Conservation (phyloP, 2,888 invertebrate species). For the Stenodera caucasica region DNA sequence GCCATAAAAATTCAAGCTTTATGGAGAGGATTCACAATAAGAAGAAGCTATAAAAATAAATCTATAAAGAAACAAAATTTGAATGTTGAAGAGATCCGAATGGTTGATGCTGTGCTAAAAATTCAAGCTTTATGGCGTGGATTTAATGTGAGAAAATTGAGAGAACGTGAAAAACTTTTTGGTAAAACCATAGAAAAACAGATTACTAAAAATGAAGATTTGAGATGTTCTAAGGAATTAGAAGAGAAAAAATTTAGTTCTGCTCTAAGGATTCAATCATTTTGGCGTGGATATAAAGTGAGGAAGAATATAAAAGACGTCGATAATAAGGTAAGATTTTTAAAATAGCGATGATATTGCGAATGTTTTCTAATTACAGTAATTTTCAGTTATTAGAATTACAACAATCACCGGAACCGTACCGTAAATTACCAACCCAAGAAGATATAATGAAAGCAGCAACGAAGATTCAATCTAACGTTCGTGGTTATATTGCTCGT, state of each 20-base stretch:
- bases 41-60: constrained; percentile 11
- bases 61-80: not conserved
- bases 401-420: constrained; percentile 13
- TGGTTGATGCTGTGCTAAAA: constrained; percentile 22
- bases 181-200: constrained; percentile 16
- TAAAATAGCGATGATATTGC: not conserved
- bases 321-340: constrained; percentile 34
- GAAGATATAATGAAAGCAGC: constrained; percentile 57
- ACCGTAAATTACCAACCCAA: constrained; percentile 38
- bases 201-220: constrained; percentile 9
- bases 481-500: constrained; percentile 62
- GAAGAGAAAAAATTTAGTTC: constrained; percentile 1
- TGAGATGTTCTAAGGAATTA: not conserved
- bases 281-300: constrained; percentile 40
- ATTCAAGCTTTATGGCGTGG: constrained; percentile 26
- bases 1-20: constrained; percentile 25
- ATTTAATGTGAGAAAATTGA: constrained; percentile 15
- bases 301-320: constrained; percentile 37
- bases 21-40: constrained; percentile 24
- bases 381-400: constrained; percentile 20
- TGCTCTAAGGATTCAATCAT: constrained; percentile 30
- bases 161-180: constrained; percentile 19
- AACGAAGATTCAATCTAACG: constrained; percentile 67
- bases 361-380: not conserved
- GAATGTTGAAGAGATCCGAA: constrained; percentile 3